Conservation (phyloP, 1,140 invertebrate species). For the Globodera ellingtonae region DNA sequence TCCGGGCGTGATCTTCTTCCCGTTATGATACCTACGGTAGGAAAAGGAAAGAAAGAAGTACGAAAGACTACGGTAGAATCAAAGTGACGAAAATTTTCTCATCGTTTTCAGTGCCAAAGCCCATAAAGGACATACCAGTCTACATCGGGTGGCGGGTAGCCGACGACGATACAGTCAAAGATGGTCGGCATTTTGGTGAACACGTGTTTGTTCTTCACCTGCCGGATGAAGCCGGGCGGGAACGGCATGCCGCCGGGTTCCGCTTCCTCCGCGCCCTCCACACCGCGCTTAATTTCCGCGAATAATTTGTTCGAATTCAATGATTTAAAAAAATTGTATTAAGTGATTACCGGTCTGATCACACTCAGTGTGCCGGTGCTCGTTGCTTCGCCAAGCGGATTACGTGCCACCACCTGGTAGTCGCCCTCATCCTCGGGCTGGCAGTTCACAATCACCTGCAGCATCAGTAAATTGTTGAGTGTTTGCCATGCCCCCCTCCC, state of each 20-base stretch:
- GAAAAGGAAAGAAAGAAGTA: too few species aligned
- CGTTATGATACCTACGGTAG: slow-evolving; percentile 59
- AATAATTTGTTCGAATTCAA: not conserved
- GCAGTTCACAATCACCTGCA: slow-evolving; percentile 37
- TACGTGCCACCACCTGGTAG: slow-evolving; percentile 59
- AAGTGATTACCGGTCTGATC: slow-evolving; percentile 43
- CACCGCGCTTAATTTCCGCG: slow-evolving; percentile 22
- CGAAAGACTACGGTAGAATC: too few species aligned
- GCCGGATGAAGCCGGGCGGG: slow-evolving; percentile 64
- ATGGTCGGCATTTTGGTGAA: slow-evolving; percentile 65
- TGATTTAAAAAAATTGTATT: not conserved
- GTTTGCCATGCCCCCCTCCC: not conserved
- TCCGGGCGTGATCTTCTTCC: slow-evolving; percentile 59
- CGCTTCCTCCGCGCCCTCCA: slow-evolving; percentile 42
- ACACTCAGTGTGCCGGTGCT: slow-evolving; percentile 59
- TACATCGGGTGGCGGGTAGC: slow-evolving; percentile 62
- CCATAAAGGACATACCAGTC: slow-evolving; percentile 42
- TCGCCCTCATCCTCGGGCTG: slow-evolving; percentile 63
- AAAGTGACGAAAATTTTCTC: too few species aligned
- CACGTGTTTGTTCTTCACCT: slow-evolving; percentile 65
- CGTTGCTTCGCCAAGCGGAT: slow-evolving; percentile 59
- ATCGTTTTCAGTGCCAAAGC: not conserved
- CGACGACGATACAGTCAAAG: slow-evolving; percentile 65
- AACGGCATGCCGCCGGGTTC: slow-evolving; percentile 57
- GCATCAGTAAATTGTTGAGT: too few species aligned